Evolutionary conservation across 2,113 vertebrate species (phyloP).

Genomic region (Menidia beryllina): DNA sequence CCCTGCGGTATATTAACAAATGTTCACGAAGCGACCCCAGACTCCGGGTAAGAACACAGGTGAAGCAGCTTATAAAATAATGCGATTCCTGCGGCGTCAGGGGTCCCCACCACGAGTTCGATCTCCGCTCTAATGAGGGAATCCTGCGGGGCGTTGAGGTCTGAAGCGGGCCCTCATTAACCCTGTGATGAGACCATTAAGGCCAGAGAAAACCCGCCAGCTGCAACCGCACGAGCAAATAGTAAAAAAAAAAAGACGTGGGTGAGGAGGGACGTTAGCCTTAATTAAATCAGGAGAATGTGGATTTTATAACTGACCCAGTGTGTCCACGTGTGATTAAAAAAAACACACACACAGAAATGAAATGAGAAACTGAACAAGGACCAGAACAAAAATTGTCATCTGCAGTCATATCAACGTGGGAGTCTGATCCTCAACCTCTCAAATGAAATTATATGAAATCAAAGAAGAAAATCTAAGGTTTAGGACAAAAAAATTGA

Average conservation of each 20-base stretch:
- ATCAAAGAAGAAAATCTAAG: too few species aligned
- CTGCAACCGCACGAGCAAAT: constrained; percentile 50
- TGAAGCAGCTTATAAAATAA: constrained; percentile 59
- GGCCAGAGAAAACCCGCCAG: constrained; percentile 46
- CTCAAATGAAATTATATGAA: neutral
- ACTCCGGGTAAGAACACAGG: constrained; percentile 47
- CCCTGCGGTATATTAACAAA: constrained; percentile 40
- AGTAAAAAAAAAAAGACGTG: constrained; percentile 38
- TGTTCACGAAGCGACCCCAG: constrained; percentile 25
- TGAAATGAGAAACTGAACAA: neutral
- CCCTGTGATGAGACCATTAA: constrained; percentile 67
- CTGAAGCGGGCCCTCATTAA: constrained; percentile 74
- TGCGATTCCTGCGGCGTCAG: constrained; percentile 60
- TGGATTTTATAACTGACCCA: constrained; percentile 19
- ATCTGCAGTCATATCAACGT: neutral
- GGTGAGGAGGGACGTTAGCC: constrained; percentile 34
- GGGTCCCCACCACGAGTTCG: constrained; percentile 39
- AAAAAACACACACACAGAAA: constrained; percentile 1
- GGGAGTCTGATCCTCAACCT: neutral
- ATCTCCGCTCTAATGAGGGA: constrained; percentile 71
- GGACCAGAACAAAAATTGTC: neutral
- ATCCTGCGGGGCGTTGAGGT: constrained; percentile 60
- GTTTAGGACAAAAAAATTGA: too few species aligned
- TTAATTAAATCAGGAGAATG: constrained; percentile 60
- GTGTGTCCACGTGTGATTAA: constrained; percentile 33